These are phyloP conservation scores for Platynereis dumerilii DNA, from an alignment of 2,888 invertebrate species.

Conservation along the genomic window DNA sequence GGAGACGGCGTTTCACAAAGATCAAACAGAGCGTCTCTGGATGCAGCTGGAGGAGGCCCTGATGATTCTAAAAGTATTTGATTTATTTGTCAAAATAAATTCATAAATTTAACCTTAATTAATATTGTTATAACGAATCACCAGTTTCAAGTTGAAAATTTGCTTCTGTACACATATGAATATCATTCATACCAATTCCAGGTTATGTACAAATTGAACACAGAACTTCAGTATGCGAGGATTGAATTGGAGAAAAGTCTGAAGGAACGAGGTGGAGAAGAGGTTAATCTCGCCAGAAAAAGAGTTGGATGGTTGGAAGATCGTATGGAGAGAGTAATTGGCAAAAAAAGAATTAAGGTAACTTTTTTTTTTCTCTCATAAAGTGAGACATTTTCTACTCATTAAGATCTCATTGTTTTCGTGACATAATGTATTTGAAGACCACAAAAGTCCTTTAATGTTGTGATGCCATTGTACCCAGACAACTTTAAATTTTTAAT, in stretches of 20 bases:
- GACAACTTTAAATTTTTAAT: too few species aligned
- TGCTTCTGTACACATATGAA: too few species aligned
- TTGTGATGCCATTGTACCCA: too few species aligned
- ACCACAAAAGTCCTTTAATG: too few species aligned
- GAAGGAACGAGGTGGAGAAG: slow-evolving; percentile 37
- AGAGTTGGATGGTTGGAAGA: slow-evolving; percentile 59
- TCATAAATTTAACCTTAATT: too few species aligned
- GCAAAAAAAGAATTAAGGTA: slow-evolving; percentile 19
- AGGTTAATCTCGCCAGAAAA: slow-evolving; percentile 43
- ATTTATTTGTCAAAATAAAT: not conserved
- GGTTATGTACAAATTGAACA: slow-evolving; percentile 54
- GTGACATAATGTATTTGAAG: too few species aligned
- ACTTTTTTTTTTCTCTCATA: too few species aligned
- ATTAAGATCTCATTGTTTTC: too few species aligned
- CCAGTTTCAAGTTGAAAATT: too few species aligned
- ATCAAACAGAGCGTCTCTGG: slow-evolving; percentile 43
- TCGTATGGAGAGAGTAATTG: slow-evolving; percentile 48
- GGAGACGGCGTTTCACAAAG: slow-evolving; percentile 40
- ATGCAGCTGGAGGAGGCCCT: slow-evolving; percentile 46
- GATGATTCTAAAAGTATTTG: slow-evolving; percentile 48
- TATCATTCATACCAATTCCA: too few species aligned
- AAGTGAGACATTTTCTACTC: too few species aligned
- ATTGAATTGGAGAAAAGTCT: slow-evolving; percentile 49
- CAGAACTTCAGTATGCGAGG: slow-evolving; percentile 51
- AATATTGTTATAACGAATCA: too few species aligned